Base-by-base conservation (phyloP, 2,113 vertebrate genomes). In the Dicentrarchus labrax region DNA sequence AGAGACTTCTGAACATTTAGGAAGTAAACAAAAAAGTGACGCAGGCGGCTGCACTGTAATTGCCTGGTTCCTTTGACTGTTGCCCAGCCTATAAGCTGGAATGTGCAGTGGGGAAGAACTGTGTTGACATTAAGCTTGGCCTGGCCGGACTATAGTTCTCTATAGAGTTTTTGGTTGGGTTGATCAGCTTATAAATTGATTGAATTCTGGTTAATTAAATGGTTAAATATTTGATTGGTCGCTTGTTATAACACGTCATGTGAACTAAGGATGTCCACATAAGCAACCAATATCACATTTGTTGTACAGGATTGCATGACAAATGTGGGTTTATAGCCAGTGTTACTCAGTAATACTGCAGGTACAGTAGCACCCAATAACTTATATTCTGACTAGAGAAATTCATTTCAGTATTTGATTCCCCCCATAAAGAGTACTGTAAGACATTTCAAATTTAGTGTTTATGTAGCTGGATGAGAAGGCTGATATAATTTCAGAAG, bases 81-180 rank as follows among this genome's bases (percentile, higher is more conserved):
- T 88, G 93, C 85, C 86, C 48, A 80, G 90, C 88, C 85, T 89
- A 90, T 84, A 69, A 72, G 65, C 56, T 89, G 92, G 84, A 92
- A 91, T 91, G 88, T 91, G 78, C 80, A 71, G 57, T 62, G 70
- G 50, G 68, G 56, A 82, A 85, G 75, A 80, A 53, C 68, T 39
- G 59, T 86, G 89, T 76, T 89, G 57, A 87, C 68, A 47, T 61
- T 39, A 41, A 65, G 83, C 76, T 72, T 11, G 82, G 82, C 39
- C 72, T 39, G 59, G 54, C 8, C 50, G 57, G 6, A 36, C 53
- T 36, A 19, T 12, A 39, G 17, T 11, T 19, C 15, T 30, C 48
- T 22, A 24, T 19, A 41, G n/a, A n/a, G 47, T 4, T 19, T 48
- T 22, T 6, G 9, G 10, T 41, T 69, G 56, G 24, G 61, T 39